A percentile compares a stretch with the other conserved stretches of the same genome.
These are phyloP conservation scores for Cyclura pinguis DNA, from an alignment of 2,797 vertebrate genomes.

Conservation along the genomic window DNA sequence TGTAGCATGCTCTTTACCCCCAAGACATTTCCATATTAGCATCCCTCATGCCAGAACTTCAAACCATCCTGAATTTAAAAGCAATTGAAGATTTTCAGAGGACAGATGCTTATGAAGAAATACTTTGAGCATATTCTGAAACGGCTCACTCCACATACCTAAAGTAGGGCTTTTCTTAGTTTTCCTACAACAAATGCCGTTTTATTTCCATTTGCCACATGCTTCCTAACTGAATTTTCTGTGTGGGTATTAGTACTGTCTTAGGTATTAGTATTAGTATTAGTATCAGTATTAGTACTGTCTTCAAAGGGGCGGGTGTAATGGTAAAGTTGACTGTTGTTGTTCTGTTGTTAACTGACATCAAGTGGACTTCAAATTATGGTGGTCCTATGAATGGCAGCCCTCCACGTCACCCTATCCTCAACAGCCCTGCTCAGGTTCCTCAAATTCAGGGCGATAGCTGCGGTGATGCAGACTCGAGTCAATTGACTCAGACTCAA, in stretches of 20 bases:
- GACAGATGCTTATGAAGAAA: background rate
- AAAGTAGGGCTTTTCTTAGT: background rate
- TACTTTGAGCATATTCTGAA: background rate
- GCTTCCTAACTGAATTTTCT: background rate
- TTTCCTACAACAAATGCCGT: background rate
- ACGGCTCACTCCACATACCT: background rate
- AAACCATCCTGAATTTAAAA: background rate
- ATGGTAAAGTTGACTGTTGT: too few relatives aligned
- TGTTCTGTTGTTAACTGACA: too few relatives aligned
- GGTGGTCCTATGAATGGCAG: too few relatives aligned
- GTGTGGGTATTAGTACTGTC: too few relatives aligned
- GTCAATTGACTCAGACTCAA: too few relatives aligned
- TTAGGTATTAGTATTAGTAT: too few relatives aligned
- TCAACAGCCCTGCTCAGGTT: too few relatives aligned
- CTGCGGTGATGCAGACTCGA: too few relatives aligned
- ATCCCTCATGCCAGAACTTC: background rate
- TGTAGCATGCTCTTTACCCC: background rate
- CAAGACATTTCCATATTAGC: background rate
- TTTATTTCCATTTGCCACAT: background rate
- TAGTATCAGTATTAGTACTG: too few relatives aligned
- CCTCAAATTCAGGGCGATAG: too few relatives aligned
- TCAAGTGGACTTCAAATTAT: too few relatives aligned
- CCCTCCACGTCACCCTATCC: too few relatives aligned
- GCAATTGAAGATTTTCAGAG: background rate
- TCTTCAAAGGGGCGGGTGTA: background rate